These are phyloP conservation scores for Drosophila multiciliata DNA, from an alignment of 2,888 invertebrate species.

Conservation along the genomic window DNA sequence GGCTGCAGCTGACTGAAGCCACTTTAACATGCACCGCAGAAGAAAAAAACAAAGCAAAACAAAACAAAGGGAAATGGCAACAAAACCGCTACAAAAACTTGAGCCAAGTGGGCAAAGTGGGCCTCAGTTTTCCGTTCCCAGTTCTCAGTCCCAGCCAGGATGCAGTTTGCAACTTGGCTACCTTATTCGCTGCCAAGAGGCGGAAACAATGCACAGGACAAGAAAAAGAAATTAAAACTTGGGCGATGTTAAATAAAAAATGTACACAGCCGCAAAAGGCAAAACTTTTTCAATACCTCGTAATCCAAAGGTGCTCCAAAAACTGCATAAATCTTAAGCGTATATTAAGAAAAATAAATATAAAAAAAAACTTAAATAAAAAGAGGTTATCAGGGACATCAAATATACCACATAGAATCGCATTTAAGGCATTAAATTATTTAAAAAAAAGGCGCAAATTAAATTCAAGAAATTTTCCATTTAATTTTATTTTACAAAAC, in stretches of 20 bases:
- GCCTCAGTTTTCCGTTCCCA: neutral
- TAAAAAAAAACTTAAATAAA: neutral
- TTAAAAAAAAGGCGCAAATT: neutral
- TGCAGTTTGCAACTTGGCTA: constrained; percentile 30
- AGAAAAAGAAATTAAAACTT: constrained; percentile 76
- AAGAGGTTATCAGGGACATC: neutral
- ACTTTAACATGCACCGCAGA: constrained; percentile 71
- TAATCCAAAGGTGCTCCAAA: constrained; percentile 17
- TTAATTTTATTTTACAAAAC: neutral
- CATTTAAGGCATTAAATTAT: neutral
- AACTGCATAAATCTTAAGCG: constrained; percentile 20
- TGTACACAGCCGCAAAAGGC: constrained; percentile 39
- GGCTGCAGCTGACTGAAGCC: constrained; percentile 41
- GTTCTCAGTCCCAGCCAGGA: constrained; percentile 27
- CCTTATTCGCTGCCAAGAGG: constrained; percentile 47
- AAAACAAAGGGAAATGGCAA: constrained; percentile 66
- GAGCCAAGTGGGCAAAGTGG: constrained; percentile 58
- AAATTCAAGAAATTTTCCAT: no score
- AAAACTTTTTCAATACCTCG: constrained; percentile 56
- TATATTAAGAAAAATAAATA: neutral
- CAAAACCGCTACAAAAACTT: constrained; percentile 66
- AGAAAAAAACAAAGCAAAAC: constrained; percentile 42
- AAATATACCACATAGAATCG: neutral
- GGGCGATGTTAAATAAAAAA: constrained; percentile 68
- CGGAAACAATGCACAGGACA: constrained; percentile 64